Base-by-base conservation (phyloP, 2,888 invertebrate genomes). In the Pilophorus perplexus region DNA sequence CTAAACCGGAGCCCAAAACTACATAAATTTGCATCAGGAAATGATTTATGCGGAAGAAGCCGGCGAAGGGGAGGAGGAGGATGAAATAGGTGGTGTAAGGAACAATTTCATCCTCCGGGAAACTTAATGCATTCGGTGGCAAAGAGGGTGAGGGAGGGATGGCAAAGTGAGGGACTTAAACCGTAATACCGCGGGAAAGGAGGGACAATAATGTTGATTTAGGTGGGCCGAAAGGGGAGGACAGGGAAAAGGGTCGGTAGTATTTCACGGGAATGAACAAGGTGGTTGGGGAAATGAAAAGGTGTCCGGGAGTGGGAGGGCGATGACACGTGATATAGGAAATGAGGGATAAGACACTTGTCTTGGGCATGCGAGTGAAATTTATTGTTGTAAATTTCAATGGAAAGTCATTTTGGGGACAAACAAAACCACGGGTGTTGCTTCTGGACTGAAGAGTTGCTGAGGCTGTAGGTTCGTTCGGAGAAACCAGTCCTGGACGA, bases 131-230 rank as follows among this genome's bases (percentile, higher is more conserved):
- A 59, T 59, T 59, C 59, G 42, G 23, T n/a, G 10, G 42, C 52
- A 22, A 48, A 23, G 48, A 12, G 20, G 42, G 23, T n/a, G 10
- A 33, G 27, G 23, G 20, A 23, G 48, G 14, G 20, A 23, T 14
- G 48, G 48, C 20, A 59, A 59, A 42, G 42, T 38, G 59, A 59
- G 42, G 59, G 59, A 59, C 59, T 59, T 59, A 59, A 48, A 59
- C 59, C 40, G 42, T 59, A 59, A 59, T 59, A 42, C 59, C 59
- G 52, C 52, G 52, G 22, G 48, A 48, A 48, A 48, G 48, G 48
- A 18, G 38, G 59, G 59, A 59, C 59, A 42, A 59, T 59, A 59
- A 59, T 59, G 59, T 59, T 59, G 59, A 59, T 59, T 59, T 59
- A 59, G 59, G 59, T 59, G 59, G 22, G 22, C 14, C 22, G 48